These are phyloP conservation scores for Ischnus inquisitorius DNA, from an alignment of 2,888 invertebrate genomes.

Conservation along the genomic window DNA sequence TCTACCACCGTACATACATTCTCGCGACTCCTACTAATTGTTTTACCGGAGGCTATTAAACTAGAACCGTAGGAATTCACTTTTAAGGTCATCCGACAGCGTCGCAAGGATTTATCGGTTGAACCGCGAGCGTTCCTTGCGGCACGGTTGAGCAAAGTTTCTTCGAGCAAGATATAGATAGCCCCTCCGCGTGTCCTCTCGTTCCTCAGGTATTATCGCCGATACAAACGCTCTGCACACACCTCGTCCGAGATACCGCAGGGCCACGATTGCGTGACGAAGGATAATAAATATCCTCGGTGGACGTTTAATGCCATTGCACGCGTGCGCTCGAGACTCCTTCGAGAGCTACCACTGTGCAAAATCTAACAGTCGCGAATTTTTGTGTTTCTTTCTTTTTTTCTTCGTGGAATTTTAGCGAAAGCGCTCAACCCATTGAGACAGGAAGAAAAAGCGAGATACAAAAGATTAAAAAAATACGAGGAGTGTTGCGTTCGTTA, in stretches of 20 bases:
- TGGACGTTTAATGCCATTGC: slow-evolving; percentile 68
- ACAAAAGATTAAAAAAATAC: neutral
- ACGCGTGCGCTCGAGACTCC: slow-evolving; percentile 61
- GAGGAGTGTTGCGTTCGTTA: too few species aligned
- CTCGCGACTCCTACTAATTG: neutral
- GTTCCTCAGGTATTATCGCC: slow-evolving; percentile 25
- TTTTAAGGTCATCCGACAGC: slow-evolving; percentile 31
- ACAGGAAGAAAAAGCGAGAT: neutral
- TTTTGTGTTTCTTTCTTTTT: slow-evolving; percentile 1
- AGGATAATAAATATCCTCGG: slow-evolving; percentile 74
- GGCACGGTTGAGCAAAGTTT: slow-evolving; percentile 58
- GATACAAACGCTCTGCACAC: slow-evolving; percentile 34
- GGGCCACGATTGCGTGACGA: slow-evolving; percentile 75
- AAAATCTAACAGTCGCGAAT: neutral
- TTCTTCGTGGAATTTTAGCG: slow-evolving; percentile 16
- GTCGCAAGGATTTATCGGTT: slow-evolving; percentile 54
- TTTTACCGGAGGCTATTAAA: slow-evolving; percentile 12
- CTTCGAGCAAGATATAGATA: slow-evolving; percentile 37
- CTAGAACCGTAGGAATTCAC: slow-evolving; percentile 32
- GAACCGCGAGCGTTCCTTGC: slow-evolving; percentile 55
- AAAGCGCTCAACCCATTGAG: slow-evolving; percentile 16
- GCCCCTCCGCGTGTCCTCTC: slow-evolving; percentile 38
- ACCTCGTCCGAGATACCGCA: slow-evolving; percentile 68
- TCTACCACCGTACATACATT: neutral
- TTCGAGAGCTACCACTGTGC: slow-evolving; percentile 47